phyloP scores from a whole-genome alignment of 2,113 vertebrate species.

The Podarcis raffonei region DNA sequence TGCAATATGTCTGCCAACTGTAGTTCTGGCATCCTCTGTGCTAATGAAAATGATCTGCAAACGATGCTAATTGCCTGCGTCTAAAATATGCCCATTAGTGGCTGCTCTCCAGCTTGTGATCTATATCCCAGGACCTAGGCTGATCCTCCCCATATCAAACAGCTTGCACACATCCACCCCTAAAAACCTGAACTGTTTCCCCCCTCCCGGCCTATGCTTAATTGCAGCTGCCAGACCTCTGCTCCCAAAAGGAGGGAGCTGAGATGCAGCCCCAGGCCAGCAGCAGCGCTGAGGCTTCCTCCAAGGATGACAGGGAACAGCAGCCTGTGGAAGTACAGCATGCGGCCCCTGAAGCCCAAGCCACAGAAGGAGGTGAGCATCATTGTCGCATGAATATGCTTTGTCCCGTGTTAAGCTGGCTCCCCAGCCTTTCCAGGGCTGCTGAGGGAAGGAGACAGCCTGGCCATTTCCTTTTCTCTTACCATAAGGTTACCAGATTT shows the following conservation, averaged over 20 bases:
- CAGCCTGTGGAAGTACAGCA: background rate
- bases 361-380: background rate
- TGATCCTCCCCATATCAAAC: background rate
- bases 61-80: background rate
- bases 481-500: too few relatives aligned
- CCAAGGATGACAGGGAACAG: background rate
- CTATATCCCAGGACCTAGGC: background rate
- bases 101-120: slow-evolving; percentile 4
- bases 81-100: slow-evolving; percentile 17
- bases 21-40: background rate
- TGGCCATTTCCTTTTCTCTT: background rate
- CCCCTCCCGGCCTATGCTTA: background rate
- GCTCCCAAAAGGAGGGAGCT: background rate
- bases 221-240: slow-evolving; percentile 32
- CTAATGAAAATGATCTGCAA: background rate
- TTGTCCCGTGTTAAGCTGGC: background rate
- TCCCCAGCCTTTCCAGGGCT: background rate
- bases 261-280: slow-evolving; percentile 16
- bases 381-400: too few relatives aligned
- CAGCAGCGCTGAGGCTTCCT: background rate
- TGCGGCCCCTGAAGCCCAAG: background rate
- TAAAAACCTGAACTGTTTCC: background rate
- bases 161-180: background rate
- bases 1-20: background rate
- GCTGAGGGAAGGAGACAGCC: background rate